Evolutionary conservation across 2,113 vertebrate species (phyloP), one percentile per base, ranked within the genome.

Genomic region (Pelusios castaneus): DNA sequence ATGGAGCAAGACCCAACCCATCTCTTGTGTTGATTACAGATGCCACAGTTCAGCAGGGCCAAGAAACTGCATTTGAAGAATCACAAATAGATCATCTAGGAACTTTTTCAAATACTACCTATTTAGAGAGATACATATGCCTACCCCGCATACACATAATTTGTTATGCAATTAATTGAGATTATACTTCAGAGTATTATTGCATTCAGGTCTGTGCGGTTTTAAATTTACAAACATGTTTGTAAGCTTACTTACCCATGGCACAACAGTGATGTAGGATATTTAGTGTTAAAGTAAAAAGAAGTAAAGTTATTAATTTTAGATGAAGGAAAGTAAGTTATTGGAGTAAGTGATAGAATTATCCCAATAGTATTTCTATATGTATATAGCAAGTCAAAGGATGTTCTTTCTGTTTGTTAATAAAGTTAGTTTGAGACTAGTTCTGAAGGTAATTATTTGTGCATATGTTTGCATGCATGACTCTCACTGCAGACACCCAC

Each of bases 321-420:
- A 7, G 52, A 54, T 8, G 60, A 47, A 43, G 45, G 9, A 6
- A 49, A 4, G 13, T 16, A 2, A 3, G 25, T 13, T 19, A 10
- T 60, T n/a, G 8, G 17, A 5, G 21, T 25, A 13, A 6, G 27
- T 60, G 43, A 10, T 55, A 16, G 25, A 9, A 5, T 47, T 6
- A 11, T 51, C 2, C 16, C 47, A 1, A 24, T 0, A 16, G 19
- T 1, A 1, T 3, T 13, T 29, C 19, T n/a, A 4, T 1, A 1
- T 38, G n/a, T n/a, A 0, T 1, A 56, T 4, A 22, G 8, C 24
- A 47, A 75, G 24, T 31, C 3, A 5, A 2, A 0, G 34, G 25
- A 6, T 12, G 25, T n/a, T 21, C 58, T n/a, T 24, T 34, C 34
- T n/a, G 25, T 2, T 0, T 4, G 0, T 6, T 43, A 34, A 7